phyloP scores from a whole-genome alignment of 2,797 vertebrate genomes.

The Glyptemys insculpta region DNA sequence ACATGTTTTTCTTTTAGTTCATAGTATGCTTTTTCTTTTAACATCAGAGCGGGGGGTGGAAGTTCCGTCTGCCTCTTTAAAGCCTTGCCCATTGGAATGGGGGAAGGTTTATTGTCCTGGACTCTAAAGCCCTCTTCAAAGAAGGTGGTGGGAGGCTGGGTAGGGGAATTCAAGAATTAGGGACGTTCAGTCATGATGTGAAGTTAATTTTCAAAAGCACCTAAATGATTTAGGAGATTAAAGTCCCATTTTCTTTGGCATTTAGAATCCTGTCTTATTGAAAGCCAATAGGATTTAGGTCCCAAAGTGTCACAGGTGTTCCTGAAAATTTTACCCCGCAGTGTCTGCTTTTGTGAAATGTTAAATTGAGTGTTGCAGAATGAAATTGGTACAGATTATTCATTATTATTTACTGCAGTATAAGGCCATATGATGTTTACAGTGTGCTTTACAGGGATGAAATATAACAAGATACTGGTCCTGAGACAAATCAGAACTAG shows the following conservation, averaged over 20 bases:
- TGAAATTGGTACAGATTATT: constrained; percentile 54
- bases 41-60: neutral
- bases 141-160: neutral
- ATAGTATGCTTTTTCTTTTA: constrained; percentile 54
- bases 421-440: neutral
- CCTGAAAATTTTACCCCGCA: constrained; percentile 33
- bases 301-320: constrained; percentile 20
- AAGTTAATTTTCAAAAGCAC: neutral
- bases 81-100: constrained; percentile 7
- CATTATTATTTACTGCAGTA: neutral
- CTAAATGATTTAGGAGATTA: neutral
- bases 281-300: neutral
- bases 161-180: neutral
- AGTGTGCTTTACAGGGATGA: constrained; percentile 25
- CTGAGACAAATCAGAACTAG: constrained; percentile 27
- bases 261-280: neutral
- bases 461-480: neutral
- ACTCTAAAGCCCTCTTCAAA: neutral
- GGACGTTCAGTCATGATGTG: accelerated
- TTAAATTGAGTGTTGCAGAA: constrained; percentile 43
- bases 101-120: neutral
- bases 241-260: accelerated
- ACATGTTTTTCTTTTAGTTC: neutral
- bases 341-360: constrained; percentile 47
- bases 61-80: constrained; percentile 36